Percentiles rank a stretch among this genome's conserved stretches.
Evolutionary conservation across 2,113 vertebrate species (phyloP).

Genomic region (Chloroceryle aenea): DNA sequence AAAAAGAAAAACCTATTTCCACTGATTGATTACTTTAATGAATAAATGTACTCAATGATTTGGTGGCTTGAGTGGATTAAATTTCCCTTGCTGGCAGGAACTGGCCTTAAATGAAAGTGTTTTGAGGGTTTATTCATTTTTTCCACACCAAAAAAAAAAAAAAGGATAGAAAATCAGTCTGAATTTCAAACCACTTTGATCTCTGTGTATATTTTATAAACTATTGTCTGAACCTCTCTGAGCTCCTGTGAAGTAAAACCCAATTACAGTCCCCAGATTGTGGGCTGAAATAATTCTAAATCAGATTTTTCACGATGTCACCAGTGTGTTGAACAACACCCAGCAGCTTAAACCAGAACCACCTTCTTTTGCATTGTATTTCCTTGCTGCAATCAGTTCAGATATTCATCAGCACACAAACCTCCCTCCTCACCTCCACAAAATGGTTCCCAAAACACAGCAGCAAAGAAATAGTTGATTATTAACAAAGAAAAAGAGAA

Average conservation of each 20-base stretch:
- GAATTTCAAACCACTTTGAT: conserved; percentile 64
- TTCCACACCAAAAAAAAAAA: not conserved
- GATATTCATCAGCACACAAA: not conserved
- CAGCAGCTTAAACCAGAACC: not conserved
- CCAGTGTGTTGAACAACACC: conserved; percentile 7
- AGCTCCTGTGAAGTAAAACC: conserved; percentile 30
- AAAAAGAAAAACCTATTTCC: conserved; percentile 69
- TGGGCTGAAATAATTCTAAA: conserved; percentile 41
- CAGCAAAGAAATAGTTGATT: not conserved
- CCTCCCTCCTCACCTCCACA: not conserved
- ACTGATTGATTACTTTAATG: conserved; percentile 78
- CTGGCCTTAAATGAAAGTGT: conserved; percentile 57
- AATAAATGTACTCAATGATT: conserved; percentile 74
- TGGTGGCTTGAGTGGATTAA: conserved; percentile 66
- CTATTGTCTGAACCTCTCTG: not conserved
- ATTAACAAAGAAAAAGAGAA: not conserved
- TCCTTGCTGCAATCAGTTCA: not conserved
- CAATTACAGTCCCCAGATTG: conserved; percentile 11
- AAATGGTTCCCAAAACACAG: not conserved
- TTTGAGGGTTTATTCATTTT: conserved; percentile 56
- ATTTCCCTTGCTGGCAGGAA: conserved; percentile 72
- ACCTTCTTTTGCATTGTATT: not conserved
- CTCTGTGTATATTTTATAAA: conserved; percentile 55
- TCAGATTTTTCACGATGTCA: conserved; percentile 43
- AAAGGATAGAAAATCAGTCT: conserved; percentile 37